Base-by-base conservation (phyloP, 2,113 vertebrate species). In the Trogon surrucura region DNA sequence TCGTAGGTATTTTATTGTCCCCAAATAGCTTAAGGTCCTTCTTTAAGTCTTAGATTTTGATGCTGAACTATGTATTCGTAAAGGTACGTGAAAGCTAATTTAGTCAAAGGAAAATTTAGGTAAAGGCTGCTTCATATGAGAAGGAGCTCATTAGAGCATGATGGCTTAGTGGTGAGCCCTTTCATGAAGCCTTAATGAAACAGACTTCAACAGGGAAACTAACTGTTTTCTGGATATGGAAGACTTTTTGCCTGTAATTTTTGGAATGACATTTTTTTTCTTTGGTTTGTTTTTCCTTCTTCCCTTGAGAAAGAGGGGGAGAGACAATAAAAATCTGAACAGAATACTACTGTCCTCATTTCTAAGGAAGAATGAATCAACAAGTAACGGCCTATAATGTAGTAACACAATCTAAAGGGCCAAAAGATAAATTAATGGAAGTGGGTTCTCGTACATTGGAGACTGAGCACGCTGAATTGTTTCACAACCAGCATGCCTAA, bases 351-450 rank as follows among this genome's bases (percentile, higher is more conserved):
- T 8, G 11, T 94, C 45, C 60, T 87, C 17, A 19, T 95, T 93
- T 93, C 82, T 88, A 38, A 41, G 53, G 65, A 85, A 71, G 91
- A 89, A 51, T 20, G 81, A 86, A 83, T 88, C 70, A 94, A 85
- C 51, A 80, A 95, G 84, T 91, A 80, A 89, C 82, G 93, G 84
- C 85, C 96, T 95, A 60, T 12, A 93, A 56, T 45, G 41, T 41
- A 96, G 81, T 88, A 92, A 80, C 85, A 91, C 78, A 91, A 61
- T 96, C 92, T 95, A 71, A 93, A 91, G 73, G 80, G 50, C 92
- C 97, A 95, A 97, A 92, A 96, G 96, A 97, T 96, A 97, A 97
- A 97, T 97, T 95, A 97, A 97, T 97, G 96, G 93, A 95, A 98
- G 88, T 1, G 45, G 44, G 32, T 87, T 96, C 85, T 96, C 94